phyloP scores from a whole-genome alignment of 2,797 vertebrate species.

The Sciurus vulgaris region DNA sequence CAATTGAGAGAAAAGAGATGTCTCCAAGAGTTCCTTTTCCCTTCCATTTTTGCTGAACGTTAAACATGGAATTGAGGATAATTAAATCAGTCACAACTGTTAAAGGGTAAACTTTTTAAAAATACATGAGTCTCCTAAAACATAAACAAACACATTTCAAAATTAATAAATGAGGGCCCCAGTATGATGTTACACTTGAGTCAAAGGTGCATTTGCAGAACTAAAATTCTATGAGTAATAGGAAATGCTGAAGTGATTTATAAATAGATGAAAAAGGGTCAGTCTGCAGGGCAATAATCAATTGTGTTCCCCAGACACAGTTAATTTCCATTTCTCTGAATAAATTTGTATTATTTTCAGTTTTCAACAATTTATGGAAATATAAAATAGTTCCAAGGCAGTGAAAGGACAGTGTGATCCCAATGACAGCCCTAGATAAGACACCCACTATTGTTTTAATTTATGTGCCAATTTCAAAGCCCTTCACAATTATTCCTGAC shows the following conservation, averaged over 20 bases:
- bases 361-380: slow-evolving; percentile 59
- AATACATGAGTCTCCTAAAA: not conserved
- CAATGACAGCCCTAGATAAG: not conserved
- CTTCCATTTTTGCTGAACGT: slow-evolving; percentile 50
- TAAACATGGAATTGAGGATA: slow-evolving; percentile 39
- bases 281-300: not conserved
- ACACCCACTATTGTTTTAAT: not conserved
- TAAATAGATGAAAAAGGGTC: not conserved
- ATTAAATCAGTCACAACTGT: not conserved
- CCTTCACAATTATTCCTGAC: not conserved
- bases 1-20: not conserved
- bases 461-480: not conserved
- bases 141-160: slow-evolving; percentile 34
- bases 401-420: not conserved
- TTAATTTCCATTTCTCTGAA: slow-evolving; percentile 57
- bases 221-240: not conserved
- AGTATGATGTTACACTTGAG: not conserved
- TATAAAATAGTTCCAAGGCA: slow-evolving; percentile 18
- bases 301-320: not conserved
- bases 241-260: slow-evolving; percentile 26
- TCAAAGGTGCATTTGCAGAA: slow-evolving; percentile 46
- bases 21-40: not conserved
- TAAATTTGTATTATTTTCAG: slow-evolving; percentile 31
- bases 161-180: slow-evolving; percentile 9
- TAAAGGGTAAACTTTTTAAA: not conserved